A percentile compares a stretch with the other conserved stretches of the same genome.
Conservation (phyloP, 2,888 invertebrate species). For the Choristoneura rosaceana region DNA sequence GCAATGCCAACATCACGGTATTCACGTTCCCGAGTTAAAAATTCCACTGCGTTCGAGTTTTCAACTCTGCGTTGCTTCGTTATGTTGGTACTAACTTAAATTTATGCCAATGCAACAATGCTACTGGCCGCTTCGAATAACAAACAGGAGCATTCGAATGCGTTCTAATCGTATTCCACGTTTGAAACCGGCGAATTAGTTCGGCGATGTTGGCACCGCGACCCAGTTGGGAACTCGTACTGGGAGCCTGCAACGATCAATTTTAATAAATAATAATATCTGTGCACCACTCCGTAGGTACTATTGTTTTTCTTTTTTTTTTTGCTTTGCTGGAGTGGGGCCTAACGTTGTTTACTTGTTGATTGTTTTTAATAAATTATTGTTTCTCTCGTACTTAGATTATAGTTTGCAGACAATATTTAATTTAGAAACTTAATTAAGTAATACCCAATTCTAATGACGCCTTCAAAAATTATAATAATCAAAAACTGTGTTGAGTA, state of each 20-base stretch:
- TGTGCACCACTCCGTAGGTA: not conserved
- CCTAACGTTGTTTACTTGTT: too few relatives aligned
- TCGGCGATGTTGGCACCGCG: conserved; percentile 25
- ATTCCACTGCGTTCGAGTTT: conserved; percentile 29
- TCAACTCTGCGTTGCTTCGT: conserved; percentile 20
- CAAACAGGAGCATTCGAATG: conserved; percentile 28
- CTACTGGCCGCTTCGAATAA: conserved; percentile 25
- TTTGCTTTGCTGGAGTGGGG: too few relatives aligned
- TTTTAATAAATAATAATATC: conserved; percentile 4
- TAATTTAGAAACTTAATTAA: too few relatives aligned
- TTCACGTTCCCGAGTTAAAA: conserved; percentile 26
- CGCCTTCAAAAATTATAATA: too few relatives aligned
- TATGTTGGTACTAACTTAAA: conserved; percentile 31
- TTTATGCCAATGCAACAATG: conserved; percentile 35
- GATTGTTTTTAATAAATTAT: too few relatives aligned
- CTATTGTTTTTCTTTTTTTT: not conserved
- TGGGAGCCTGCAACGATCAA: not conserved
- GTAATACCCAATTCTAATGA: too few relatives aligned
- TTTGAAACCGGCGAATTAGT: conserved; percentile 35
- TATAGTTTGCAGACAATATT: too few relatives aligned
- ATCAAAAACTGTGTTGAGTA: too few relatives aligned
- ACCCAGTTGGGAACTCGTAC: conserved; percentile 32
- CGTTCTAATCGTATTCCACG: conserved; percentile 38
- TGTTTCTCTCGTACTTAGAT: too few relatives aligned
- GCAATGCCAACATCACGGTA: conserved; percentile 14